Percentiles rank a stretch among this genome's conserved stretches.
These are phyloP conservation scores for Poeciliopsis infans DNA, from an alignment of 2,797 vertebrate species.

Conservation along the genomic window DNA sequence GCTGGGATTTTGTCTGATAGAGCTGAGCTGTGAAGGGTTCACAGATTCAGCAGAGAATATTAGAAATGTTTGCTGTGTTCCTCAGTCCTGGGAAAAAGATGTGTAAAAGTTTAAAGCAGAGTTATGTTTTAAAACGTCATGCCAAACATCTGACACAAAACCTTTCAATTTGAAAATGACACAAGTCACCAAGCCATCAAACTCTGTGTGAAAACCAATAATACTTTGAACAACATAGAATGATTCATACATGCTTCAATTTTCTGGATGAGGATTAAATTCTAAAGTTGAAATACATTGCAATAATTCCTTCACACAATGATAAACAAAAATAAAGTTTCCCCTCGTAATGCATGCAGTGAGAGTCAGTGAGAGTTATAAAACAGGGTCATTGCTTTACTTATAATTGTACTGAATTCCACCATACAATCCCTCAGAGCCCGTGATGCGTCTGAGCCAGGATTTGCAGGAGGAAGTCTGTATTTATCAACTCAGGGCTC, in stretches of 20 bases:
- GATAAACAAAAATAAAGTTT: constrained; percentile 44
- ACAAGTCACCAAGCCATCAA: background rate
- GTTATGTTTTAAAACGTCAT: background rate
- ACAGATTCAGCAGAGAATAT: background rate
- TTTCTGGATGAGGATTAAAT: background rate
- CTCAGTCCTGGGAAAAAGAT: no score
- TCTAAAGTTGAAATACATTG: constrained; percentile 17
- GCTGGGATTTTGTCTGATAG: no score
- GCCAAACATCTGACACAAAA: background rate
- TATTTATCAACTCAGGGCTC: constrained; percentile 64
- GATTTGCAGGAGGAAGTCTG: constrained; percentile 67
- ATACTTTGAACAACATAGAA: background rate
- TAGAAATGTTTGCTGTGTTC: background rate
- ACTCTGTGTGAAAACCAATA: background rate
- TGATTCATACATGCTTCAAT: constrained; percentile 9
- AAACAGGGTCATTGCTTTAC: constrained; percentile 38
- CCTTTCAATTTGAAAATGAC: background rate
- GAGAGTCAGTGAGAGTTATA: constrained; percentile 33
- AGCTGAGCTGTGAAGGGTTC: no score
- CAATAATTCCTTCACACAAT: constrained; percentile 54
- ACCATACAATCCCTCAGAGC: constrained; percentile 60
- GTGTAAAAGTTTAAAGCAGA: background rate
- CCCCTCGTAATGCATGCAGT: constrained; percentile 25
- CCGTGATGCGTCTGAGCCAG: constrained; percentile 62
- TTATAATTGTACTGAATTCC: constrained; percentile 45